phyloP scores from a whole-genome alignment of 1,140 invertebrate genomes.

The Bombus terrestris region DNA sequence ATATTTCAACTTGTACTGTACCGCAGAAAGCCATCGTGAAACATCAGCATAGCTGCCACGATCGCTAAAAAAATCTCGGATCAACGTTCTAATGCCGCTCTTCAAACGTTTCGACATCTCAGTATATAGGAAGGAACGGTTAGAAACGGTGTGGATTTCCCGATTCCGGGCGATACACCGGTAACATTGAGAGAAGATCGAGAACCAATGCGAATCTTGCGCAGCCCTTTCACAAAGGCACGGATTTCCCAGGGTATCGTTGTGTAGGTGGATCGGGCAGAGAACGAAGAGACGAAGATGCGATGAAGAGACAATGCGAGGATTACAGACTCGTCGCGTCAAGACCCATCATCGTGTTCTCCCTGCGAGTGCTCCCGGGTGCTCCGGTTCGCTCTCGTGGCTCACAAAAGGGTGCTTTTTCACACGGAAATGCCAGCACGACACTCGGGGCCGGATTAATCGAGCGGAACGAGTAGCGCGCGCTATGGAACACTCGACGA shows the following conservation, averaged over 20 bases:
- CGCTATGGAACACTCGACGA: constrained; percentile 39
- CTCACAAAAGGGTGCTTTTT: constrained; percentile 64
- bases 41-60: no score
- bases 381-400: constrained; percentile 15
- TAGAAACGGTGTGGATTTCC: neutral
- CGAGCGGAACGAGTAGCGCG: constrained; percentile 59
- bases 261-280: neutral
- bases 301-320: constrained; percentile 62
- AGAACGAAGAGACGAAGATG: constrained; percentile 37
- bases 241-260: constrained; percentile 14
- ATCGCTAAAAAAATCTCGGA: no score
- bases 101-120: no score
- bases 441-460: constrained; percentile 65
- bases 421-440: constrained; percentile 62
- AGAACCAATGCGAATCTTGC: neutral
- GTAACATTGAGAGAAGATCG: neutral
- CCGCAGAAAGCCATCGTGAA: no score
- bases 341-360: constrained; percentile 42
- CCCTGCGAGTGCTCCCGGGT: neutral
- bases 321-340: constrained; percentile 57
- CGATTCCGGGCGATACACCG: neutral
- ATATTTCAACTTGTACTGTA: no score
- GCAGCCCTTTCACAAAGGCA: constrained; percentile 5
- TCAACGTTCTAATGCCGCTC: no score
- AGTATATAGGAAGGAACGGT: neutral